Evolutionary conservation across 35 echinoderm and acorn worm species (phyloP), one percentile per base, ranked within the genome.

Genomic region (Amphiura filiformis): DNA sequence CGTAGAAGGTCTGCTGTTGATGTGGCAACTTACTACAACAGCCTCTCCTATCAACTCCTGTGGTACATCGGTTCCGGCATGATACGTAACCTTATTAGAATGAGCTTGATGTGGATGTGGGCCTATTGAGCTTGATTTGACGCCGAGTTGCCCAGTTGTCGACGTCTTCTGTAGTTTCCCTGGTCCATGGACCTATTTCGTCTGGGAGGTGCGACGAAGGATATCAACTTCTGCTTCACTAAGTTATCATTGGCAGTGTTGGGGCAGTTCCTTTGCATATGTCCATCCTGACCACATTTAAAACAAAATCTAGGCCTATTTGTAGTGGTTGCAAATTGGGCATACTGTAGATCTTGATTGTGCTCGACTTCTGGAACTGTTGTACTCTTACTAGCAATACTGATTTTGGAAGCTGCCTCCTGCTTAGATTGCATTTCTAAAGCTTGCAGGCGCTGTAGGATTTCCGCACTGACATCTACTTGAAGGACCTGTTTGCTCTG

Each of bases 161-260:
- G 38, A 57, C 78, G 76, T 65, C 88, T 87, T 76, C 5, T 76
- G n/a, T 11, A 20, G 90, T 92, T 87, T 92, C 79, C 90, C 90
- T 81, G 85, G 26, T 70, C 17, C 7, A 17, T 17, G 17, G 41
- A 4, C 17, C 17, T 4, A 17, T 47, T 47, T 47, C 32, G 0
- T 81, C 79, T 86, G 79, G 41, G 76, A 76, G 44, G 83, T 32
- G 78, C 77, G 14, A 86, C 31, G 23, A 87, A 61, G 23, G 80
- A 32, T 17, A 94, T 81, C 31, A 94, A 30, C 47, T 94, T 94
- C 15, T 47, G 22, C 31, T 90, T 94, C 13, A 94, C 92, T 0
- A 33, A 34, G 0, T 57, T 33, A 15, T 52, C 0, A 57, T 90
- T 75, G 4, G 83, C 7, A 7, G 31, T 30, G 7, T 90, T 84